These are phyloP conservation scores for Oreonectes daqikongensis DNA, from an alignment of 2,797 vertebrate genomes.

Conservation along the genomic window DNA sequence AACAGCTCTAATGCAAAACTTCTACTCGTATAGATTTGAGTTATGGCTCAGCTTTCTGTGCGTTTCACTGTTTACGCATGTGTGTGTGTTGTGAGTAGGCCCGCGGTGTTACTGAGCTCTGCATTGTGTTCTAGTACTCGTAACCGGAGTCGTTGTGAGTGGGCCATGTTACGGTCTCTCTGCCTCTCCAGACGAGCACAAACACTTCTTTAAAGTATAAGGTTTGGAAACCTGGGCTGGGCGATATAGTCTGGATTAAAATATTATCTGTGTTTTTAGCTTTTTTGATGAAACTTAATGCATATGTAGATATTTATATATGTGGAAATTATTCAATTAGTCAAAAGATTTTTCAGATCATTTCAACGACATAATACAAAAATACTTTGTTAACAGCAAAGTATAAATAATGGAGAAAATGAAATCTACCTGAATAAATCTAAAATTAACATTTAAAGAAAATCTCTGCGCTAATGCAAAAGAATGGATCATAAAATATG, in stretches of 20 bases:
- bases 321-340: too few species aligned
- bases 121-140: slow-evolving; percentile 35
- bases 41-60: slow-evolving; percentile 28
- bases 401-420: too few species aligned
- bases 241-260: not conserved
- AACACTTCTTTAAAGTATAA: not conserved
- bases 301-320: not conserved
- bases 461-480: too few species aligned
- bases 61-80: not conserved
- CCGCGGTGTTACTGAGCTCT: slow-evolving; percentile 30
- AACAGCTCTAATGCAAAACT: slow-evolving; percentile 35
- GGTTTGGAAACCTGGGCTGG: not conserved
- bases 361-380: not conserved
- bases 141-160: slow-evolving; percentile 40
- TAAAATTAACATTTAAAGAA: too few species aligned
- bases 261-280: not conserved
- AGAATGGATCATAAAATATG: not conserved
- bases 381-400: too few species aligned
- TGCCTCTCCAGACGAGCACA: slow-evolving; percentile 50
- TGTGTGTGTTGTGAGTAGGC: slow-evolving; percentile 33
- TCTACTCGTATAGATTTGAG: slow-evolving; percentile 32
- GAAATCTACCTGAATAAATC: too few species aligned
- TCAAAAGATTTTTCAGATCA: too few species aligned
- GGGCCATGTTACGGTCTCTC: slow-evolving; percentile 41
- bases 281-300: not conserved